Evolutionary conservation across 2,888 invertebrate species (phyloP), one percentile per base, ranked within the genome.

Genomic region (Trichacis sp.): DNA sequence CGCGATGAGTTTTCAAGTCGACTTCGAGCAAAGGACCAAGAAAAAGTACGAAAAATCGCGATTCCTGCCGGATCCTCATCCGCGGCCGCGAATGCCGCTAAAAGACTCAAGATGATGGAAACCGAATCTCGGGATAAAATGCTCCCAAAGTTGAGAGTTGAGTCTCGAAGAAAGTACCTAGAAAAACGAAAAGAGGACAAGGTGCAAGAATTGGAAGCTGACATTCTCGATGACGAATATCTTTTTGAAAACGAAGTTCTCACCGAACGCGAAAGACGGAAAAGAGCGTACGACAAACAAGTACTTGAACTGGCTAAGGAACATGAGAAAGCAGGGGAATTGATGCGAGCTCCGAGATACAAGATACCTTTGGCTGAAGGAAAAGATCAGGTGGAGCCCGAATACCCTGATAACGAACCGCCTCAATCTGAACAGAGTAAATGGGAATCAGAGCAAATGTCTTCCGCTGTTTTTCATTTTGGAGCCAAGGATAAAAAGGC

Each of bases 361-460:
- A 94, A 92, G 74, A 97, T 98, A 93, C 98, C 98, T 0, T 90
- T 92, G 75, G 96, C 93, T 81, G 86, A 92, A 76, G 91, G 91
- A n/a, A 93, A 92, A 78, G 90, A 89, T 65, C 95, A 95, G 86
- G 95, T 95, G 85, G 94, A 95, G 73, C 88, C 90, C 70, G 97
- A 98, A 82, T 92, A 84, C 58, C 85, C 84, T 0, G 82, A 84
- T 14, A 74, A 69, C 6, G 84, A 91, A 75, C 87, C 91, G 65
- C 93, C 93, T 0, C 92, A 93, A 79, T 93, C 93, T 0, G 94
- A 94, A 74, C 94, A 94, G 85, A 91, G 92, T 73, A 96, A 96
- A 87, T 99, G 98, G 98, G 98, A 99, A 85, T 95, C 97, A 62
- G 98, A 98, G 81, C 96, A 97, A 84, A 92, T 98, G 86, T 92